Conservation (phyloP, 2,113 vertebrate genomes). For the Microcebus jonahi region DNA sequence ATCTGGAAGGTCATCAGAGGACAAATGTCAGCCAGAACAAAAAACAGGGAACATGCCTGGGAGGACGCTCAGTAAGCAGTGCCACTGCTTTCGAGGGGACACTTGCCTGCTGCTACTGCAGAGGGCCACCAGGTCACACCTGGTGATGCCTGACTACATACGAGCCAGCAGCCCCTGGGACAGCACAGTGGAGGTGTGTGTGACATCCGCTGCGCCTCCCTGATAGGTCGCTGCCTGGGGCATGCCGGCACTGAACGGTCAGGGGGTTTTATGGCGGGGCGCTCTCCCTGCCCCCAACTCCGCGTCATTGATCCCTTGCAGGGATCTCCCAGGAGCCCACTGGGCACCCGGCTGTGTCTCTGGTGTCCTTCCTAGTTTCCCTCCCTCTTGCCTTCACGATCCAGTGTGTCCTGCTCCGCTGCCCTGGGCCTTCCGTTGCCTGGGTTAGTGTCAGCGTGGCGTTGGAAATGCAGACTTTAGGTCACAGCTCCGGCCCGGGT, state of each 20-base stretch:
- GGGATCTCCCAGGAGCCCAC: fast-evolving
- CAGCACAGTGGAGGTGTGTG: neutral
- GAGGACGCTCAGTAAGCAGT: neutral
- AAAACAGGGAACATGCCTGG: neutral
- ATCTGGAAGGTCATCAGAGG: neutral
- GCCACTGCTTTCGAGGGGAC: neutral
- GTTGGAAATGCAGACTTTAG: neutral
- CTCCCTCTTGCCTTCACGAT: neutral
- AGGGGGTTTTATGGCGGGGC: neutral
- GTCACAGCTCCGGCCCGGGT: neutral
- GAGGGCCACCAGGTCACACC: neutral
- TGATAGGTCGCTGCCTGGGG: neutral
- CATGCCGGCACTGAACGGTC: too few relatives aligned
- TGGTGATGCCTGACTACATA: neutral
- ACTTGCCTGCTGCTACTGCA: neutral
- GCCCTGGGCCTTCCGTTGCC: neutral
- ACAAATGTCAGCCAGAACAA: neutral
- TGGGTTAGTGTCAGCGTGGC: neutral
- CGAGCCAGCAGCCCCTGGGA: neutral
- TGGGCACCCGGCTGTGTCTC: neutral
- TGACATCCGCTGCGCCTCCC: neutral
- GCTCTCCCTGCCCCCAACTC: neutral
- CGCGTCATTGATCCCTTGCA: neutral
- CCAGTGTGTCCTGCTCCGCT: neutral
- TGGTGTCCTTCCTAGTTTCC: neutral